Percentiles rank a stretch among this genome's conserved stretches.
Conservation (phyloP, 2,113 vertebrate species). For the Campylorhamphus procurvoides region DNA sequence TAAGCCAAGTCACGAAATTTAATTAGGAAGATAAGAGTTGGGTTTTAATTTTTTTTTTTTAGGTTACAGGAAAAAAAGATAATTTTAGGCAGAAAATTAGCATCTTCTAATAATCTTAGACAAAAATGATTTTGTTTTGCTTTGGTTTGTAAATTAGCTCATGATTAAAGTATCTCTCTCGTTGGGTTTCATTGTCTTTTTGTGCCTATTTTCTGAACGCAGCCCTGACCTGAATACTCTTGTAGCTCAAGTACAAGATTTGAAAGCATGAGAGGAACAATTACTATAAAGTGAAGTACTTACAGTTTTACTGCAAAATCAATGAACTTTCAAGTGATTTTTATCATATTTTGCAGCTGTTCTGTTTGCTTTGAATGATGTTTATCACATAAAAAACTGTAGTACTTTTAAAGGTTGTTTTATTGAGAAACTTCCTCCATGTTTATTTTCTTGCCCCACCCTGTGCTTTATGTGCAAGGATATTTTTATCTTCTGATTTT, state of each 20-base stretch:
- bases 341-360: slow-evolving; percentile 81
- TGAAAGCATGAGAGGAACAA: slow-evolving; percentile 77
- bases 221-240: slow-evolving; percentile 78
- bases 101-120: slow-evolving; percentile 86
- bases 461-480: background rate
- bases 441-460: slow-evolving; percentile 7
- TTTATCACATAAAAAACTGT: slow-evolving; percentile 58
- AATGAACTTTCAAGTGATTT: slow-evolving; percentile 86
- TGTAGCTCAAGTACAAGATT: slow-evolving; percentile 79
- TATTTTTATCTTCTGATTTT: background rate
- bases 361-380: slow-evolving; percentile 72
- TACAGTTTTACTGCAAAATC: slow-evolving; percentile 85
- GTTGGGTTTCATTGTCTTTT: slow-evolving; percentile 75
- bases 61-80: slow-evolving; percentile 60
- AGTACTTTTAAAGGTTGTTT: slow-evolving; percentile 58
- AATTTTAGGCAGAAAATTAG: slow-evolving; percentile 78
- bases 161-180: slow-evolving; percentile 85
- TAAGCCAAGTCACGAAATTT: slow-evolving; percentile 75
- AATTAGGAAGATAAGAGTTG: slow-evolving; percentile 78
- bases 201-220: slow-evolving; percentile 69
- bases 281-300: slow-evolving; percentile 84
- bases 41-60: background rate
- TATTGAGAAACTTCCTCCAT: slow-evolving; percentile 60
- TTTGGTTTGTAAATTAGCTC: slow-evolving; percentile 87
- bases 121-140: slow-evolving; percentile 80